These are phyloP conservation scores for Acronicta aceris DNA, from an alignment of 2,888 invertebrate species.

Conservation along the genomic window DNA sequence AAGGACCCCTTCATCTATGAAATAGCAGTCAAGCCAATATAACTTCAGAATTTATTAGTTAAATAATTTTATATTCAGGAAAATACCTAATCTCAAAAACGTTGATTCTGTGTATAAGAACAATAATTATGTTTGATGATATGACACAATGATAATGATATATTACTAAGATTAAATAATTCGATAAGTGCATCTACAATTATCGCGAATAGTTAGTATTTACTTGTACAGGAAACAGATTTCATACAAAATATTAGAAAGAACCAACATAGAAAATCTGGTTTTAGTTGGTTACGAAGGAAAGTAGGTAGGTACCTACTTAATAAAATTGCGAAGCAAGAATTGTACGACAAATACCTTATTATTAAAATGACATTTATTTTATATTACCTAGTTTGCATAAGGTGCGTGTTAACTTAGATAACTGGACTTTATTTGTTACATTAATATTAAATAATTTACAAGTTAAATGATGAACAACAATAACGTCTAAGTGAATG, in stretches of 20 bases:
- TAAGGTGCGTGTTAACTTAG: slow-evolving; percentile 1
- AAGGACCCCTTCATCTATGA: slow-evolving; percentile 60
- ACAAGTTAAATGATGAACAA: slow-evolving; percentile 18
- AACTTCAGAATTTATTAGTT: slow-evolving; percentile 55
- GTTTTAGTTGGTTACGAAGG: too few relatives aligned
- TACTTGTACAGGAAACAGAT: slow-evolving; percentile 4
- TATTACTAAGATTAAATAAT: slow-evolving; percentile 25
- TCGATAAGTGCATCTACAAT: slow-evolving; percentile 11
- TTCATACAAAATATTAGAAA: slow-evolving; percentile 2
- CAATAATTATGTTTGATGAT: slow-evolving; percentile 46
- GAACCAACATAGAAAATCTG: neutral
- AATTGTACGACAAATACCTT: slow-evolving; percentile 12
- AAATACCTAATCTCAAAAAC: slow-evolving; percentile 57
- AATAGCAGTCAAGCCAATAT: slow-evolving; percentile 64
- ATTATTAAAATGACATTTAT: slow-evolving; percentile 31
- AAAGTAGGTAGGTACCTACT: neutral
- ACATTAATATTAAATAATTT: slow-evolving; percentile 20
- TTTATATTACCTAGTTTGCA: slow-evolving; percentile 15
- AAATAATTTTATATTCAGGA: slow-evolving; percentile 58
- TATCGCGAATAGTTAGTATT: slow-evolving; percentile 4
- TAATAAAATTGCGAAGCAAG: slow-evolving; percentile 19
- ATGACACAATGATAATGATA: slow-evolving; percentile 49
- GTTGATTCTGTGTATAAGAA: slow-evolving; percentile 43
- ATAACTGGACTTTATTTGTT: slow-evolving; percentile 21
- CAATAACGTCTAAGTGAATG: slow-evolving; percentile 16